Evolutionary conservation across 2,797 vertebrate genomes (phyloP), one percentile per base, ranked within the genome.

Genomic region (Pangasius sanitwongsei): DNA sequence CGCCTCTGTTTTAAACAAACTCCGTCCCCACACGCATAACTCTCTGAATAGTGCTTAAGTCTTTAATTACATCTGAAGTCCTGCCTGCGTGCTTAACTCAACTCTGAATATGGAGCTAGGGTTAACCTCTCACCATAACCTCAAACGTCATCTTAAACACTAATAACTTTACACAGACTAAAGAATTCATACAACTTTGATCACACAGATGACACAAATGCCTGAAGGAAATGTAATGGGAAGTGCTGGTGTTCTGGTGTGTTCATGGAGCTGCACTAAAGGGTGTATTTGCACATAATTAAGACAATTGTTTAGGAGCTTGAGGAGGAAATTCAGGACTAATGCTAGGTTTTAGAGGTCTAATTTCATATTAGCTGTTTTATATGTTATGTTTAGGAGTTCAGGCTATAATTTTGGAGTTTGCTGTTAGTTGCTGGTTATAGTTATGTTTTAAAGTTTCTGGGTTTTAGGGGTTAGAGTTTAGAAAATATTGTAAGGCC

Each of bases 191-290:
- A 28, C 34, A 31, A 8, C 25, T n/a, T n/a, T 78, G 13, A 53
- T 78, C 50, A 55, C 77, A 34, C 77, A 15, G 28, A 61, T 25
- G 34, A 55, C 77, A 55, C 77, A 15, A 15, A 61, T 25, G 34
- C 55, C 34, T 82, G 9, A 82, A 37, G 55, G 20, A 15, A 3
- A 41, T n/a, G 23, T 34, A 23, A 20, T 8, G 4, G n/a, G 23
- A 31, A 48, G 61, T 84, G 82, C 44, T 67, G 82, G 61, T 84
- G 82, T 84, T 84, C 82, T 84, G 82, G 61, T 84, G 61, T 50
- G 61, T 84, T 48, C 25, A 83, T 83, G 59, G 81, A 65, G 81
- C 55, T 61, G 53, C 78, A 82, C 55, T 37, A 37, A 81, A 16
- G 25, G 15, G 3, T 4, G 9, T 44, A 55, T 34, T 31, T 78